phyloP scores from a whole-genome alignment of 2,113 vertebrate species.

The Brienomyrus longianalis region DNA sequence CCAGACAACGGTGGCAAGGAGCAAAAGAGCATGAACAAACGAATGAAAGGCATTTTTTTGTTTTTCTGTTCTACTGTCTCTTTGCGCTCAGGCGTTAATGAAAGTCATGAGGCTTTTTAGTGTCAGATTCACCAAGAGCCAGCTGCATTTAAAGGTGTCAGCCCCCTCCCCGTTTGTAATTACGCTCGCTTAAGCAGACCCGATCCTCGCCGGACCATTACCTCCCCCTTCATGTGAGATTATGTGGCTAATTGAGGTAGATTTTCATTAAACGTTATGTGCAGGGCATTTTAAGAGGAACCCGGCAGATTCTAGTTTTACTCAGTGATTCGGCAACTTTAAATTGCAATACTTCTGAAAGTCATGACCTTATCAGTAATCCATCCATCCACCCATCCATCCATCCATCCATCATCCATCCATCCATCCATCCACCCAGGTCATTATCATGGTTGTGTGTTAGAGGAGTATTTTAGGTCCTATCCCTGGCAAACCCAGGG shows the following conservation, averaged over 20 bases:
- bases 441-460: not conserved
- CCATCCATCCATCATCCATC: no score
- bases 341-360: not conserved
- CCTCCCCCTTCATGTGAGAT: not conserved
- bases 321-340: not conserved
- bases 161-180: not conserved
- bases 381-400: not conserved
- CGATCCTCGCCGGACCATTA: not conserved
- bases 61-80: not conserved
- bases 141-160: slow-evolving; percentile 1
- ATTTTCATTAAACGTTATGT: not conserved
- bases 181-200: not conserved
- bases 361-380: not conserved
- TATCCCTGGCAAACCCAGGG: not conserved
- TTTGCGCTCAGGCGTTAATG: not conserved
- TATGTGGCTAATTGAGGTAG: not conserved
- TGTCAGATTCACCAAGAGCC: not conserved
- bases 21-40: not conserved
- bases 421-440: not conserved
- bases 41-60: slow-evolving; percentile 1
- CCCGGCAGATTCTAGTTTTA: not conserved
- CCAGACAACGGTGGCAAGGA: not conserved
- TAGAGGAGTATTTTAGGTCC: not conserved
- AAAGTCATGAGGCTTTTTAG: not conserved
- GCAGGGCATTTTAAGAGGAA: not conserved